phyloP scores from a whole-genome alignment of 2,888 invertebrate genomes.

The Cryptus armator region DNA sequence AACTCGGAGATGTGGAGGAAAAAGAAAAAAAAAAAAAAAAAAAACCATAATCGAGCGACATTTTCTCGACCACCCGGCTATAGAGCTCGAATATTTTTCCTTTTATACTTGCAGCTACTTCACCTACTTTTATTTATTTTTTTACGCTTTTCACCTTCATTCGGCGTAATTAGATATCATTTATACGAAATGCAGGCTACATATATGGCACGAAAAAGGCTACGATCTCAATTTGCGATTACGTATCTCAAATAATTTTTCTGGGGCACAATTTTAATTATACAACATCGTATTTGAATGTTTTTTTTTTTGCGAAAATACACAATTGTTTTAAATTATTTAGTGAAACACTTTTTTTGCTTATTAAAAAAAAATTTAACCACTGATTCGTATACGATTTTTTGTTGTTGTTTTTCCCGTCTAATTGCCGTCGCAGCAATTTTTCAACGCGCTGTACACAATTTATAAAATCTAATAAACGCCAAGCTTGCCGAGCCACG shows the following conservation, averaged over 20 bases:
- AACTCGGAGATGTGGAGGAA: background rate
- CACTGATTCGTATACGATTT: no score
- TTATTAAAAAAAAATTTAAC: background rate
- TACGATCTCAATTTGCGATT: background rate
- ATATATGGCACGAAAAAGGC: background rate
- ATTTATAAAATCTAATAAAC: slow-evolving; percentile 24
- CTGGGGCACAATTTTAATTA: no score
- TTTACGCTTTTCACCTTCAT: background rate
- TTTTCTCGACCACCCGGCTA: background rate
- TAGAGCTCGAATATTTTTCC: background rate
- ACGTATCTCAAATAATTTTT: background rate
- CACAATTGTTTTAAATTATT: background rate
- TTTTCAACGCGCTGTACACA: background rate
- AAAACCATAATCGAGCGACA: background rate
- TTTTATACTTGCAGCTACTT: background rate
- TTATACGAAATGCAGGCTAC: background rate
- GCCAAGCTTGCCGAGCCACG: background rate
- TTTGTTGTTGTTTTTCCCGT: background rate
- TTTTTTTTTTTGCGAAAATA: no score
- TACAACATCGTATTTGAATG: no score
- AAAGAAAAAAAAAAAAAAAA: background rate
- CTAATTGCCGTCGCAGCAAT: background rate
- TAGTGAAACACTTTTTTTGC: background rate
- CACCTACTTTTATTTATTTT: background rate
- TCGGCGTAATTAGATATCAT: background rate